Conservation (phyloP, 2,797 vertebrate species). For the Onychomys torridus region DNA sequence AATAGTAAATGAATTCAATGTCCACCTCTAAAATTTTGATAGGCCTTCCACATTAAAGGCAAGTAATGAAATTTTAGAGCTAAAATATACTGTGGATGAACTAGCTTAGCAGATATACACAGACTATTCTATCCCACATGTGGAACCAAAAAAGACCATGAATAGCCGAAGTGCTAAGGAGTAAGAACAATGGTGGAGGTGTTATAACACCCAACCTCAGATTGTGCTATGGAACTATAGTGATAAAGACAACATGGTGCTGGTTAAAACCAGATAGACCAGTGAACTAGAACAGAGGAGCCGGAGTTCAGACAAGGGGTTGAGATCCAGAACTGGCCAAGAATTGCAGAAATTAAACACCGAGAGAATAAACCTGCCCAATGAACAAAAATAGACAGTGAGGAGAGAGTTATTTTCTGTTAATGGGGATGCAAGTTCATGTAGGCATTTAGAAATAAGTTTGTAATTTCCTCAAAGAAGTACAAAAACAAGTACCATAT, state of each 20-base stretch:
- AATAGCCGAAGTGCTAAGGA: too few relatives aligned
- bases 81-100: not conserved
- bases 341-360: not conserved
- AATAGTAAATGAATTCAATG: not conserved
- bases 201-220: too few relatives aligned
- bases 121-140: not conserved
- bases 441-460: not conserved
- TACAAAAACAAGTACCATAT: not conserved
- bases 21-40: not conserved
- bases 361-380: not conserved
- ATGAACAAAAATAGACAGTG: not conserved
- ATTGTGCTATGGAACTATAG: too few relatives aligned
- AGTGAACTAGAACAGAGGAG: not conserved
- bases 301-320: not conserved
- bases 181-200: too few relatives aligned
- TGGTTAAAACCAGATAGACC: not conserved
- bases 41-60: not conserved
- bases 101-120: not conserved
- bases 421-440: too few relatives aligned
- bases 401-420: not conserved
- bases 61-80: not conserved
- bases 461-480: not conserved
- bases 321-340: not conserved
- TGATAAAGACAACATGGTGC: not conserved
- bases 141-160: too few relatives aligned